Evolutionary conservation across 2,888 invertebrate genomes (phyloP).

Genomic region (Cactoblastis cactorum): DNA sequence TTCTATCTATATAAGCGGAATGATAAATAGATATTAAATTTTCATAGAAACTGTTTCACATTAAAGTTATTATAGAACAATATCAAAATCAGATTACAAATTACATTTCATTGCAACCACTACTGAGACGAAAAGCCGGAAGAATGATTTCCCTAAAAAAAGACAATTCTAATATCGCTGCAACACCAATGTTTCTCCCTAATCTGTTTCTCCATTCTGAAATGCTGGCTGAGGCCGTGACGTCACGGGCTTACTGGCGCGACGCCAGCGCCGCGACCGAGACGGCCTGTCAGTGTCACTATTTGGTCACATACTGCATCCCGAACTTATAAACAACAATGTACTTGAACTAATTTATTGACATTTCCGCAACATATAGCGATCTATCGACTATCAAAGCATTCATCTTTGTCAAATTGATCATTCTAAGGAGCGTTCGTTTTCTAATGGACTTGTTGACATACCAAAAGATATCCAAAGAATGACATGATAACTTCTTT

Average conservation of each 20-base stretch:
- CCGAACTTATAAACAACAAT: slow-evolving; percentile 32
- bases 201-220: too few relatives aligned
- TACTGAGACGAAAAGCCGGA: neutral
- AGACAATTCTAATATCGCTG: neutral
- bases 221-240: too few relatives aligned
- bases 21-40: too few relatives aligned
- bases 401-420: slow-evolving; percentile 7
- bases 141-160: neutral
- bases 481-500: too few relatives aligned
- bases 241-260: slow-evolving; percentile 42
- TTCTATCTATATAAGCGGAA: too few relatives aligned
- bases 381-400: slow-evolving; percentile 17
- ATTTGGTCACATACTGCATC: slow-evolving; percentile 39
- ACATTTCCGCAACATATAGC: slow-evolving; percentile 31
- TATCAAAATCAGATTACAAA: too few relatives aligned
- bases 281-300: slow-evolving; percentile 54
- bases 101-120: too few relatives aligned
- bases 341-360: slow-evolving; percentile 34
- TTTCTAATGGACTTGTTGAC: too few relatives aligned
- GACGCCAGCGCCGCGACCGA: slow-evolving; percentile 43
- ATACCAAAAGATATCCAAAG: too few relatives aligned
- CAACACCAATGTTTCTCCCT: neutral
- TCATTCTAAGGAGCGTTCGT: neutral
- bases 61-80: too few relatives aligned
- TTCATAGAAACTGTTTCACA: too few relatives aligned